Percentiles rank a stretch among this genome's conserved stretches.
Evolutionary conservation across 2,113 vertebrate genomes (phyloP).

Genomic region (Centropristis striata): DNA sequence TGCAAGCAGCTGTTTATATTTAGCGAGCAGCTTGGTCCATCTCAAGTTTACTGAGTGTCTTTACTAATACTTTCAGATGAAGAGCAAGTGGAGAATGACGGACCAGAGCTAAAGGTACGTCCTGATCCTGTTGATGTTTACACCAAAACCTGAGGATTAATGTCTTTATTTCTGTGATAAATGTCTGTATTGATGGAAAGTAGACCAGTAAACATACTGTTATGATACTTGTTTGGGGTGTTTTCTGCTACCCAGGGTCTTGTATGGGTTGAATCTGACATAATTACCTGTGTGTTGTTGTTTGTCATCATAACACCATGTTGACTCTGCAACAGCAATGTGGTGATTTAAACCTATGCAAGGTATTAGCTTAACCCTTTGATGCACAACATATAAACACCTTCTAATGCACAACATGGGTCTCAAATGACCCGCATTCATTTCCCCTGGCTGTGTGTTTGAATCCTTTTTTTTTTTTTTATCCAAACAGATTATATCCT

Average conservation of each 20-base stretch:
- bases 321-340: background rate
- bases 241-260: background rate
- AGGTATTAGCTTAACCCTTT: background rate
- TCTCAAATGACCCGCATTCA: too few relatives aligned
- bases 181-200: background rate
- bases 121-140: background rate
- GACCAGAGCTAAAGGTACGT: constrained; percentile 76
- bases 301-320: background rate
- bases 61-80: constrained; percentile 70
- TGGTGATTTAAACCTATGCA: background rate
- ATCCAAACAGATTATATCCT: too few relatives aligned
- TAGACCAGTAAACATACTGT: background rate
- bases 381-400: too few relatives aligned
- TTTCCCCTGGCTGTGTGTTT: too few relatives aligned
- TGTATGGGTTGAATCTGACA: background rate
- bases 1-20: constrained; percentile 21
- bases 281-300: background rate
- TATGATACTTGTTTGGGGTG: background rate
- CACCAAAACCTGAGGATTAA: background rate
- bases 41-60: background rate
- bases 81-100: constrained; percentile 65
- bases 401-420: too few relatives aligned
- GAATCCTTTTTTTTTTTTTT: too few relatives aligned
- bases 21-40: background rate
- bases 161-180: background rate